Evolutionary conservation across 64 coral and sea anemone genomes (phyloP).

Genomic region (Acropora yongei): DNA sequence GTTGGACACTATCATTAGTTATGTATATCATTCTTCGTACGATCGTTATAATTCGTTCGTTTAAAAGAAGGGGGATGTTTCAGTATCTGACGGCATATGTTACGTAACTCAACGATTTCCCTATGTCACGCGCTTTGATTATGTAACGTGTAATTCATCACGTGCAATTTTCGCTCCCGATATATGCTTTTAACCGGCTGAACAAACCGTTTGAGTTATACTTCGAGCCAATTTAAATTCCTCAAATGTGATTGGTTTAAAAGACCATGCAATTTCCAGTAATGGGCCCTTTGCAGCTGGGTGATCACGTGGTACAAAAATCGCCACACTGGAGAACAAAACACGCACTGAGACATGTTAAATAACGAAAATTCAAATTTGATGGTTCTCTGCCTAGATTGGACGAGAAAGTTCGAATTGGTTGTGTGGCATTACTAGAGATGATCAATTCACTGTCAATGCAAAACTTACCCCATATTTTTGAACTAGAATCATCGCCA

Average conservation of each 20-base stretch:
- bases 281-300: too few relatives aligned
- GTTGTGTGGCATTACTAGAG: background rate
- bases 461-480: slow-evolving; percentile 69
- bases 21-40: slow-evolving; percentile 3
- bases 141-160: too few relatives aligned
- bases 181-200: background rate
- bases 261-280: too few relatives aligned
- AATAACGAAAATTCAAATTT: too few relatives aligned
- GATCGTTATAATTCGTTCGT: background rate
- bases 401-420: too few relatives aligned
- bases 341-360: too few relatives aligned
- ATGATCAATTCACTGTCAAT: background rate
- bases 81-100: background rate
- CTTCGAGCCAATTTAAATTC: background rate
- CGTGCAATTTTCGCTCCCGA: background rate
- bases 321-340: too few relatives aligned
- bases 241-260: too few relatives aligned
- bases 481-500: slow-evolving; percentile 43
- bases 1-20: background rate
- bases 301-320: too few relatives aligned
- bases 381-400: background rate
- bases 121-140: background rate
- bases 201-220: background rate
- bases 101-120: background rate
- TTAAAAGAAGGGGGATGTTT: background rate